Conservation (phyloP, 2,797 vertebrate species). For the Dermochelys coriacea region DNA sequence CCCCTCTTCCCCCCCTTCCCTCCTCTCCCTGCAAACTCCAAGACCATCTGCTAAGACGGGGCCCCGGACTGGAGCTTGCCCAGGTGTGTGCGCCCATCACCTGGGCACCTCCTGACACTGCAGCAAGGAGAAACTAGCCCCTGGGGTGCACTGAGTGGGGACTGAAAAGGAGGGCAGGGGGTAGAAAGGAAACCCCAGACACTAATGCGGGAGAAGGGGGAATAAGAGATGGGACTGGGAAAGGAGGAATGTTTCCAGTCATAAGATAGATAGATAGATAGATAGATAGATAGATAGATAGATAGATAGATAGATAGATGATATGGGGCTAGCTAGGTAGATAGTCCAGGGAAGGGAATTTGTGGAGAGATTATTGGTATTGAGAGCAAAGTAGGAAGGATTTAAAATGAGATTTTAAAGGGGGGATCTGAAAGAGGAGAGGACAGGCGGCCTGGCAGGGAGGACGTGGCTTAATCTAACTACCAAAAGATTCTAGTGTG, state of each 20-base stretch:
- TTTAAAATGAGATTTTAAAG: background rate
- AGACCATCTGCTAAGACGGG: slow-evolving; percentile 86
- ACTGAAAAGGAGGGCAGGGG: background rate
- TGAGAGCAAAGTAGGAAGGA: background rate
- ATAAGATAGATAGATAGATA: too few relatives aligned
- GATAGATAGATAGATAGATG: too few relatives aligned
- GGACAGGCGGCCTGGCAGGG: background rate
- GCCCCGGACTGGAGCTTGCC: slow-evolving; percentile 82
- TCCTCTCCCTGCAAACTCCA: slow-evolving; percentile 70
- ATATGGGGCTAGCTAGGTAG: background rate
- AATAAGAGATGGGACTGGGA: background rate
- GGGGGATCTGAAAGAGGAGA: background rate
- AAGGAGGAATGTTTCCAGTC: background rate
- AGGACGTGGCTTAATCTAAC: background rate
- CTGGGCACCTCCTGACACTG: background rate
- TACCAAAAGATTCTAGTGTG: background rate
- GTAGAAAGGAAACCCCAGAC: background rate
- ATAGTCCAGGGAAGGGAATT: background rate
- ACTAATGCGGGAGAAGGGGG: rapidly evolving
- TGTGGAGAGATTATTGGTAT: too few relatives aligned
- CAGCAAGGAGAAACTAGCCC: background rate
- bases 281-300: too few relatives aligned
- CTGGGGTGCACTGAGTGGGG: background rate
- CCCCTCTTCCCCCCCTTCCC: background rate
- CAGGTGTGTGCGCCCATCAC: slow-evolving; percentile 82